These are phyloP conservation scores for Chironomus tepperi DNA, from an alignment of 1,140 invertebrate genomes.

Conservation along the genomic window DNA sequence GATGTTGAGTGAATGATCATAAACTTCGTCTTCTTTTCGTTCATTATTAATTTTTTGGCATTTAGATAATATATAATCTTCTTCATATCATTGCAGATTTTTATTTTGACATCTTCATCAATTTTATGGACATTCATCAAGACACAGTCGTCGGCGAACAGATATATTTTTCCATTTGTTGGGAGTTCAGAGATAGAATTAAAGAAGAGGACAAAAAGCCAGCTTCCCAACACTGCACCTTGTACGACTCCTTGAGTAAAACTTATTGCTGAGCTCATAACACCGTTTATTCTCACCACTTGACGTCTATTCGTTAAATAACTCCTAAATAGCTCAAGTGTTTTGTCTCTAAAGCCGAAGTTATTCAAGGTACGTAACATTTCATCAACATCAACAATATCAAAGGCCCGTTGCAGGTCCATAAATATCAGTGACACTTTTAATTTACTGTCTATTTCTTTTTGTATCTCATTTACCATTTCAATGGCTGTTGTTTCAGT, in stretches of 20 bases:
- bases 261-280: neutral
- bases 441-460: constrained; percentile 28
- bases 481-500: constrained; percentile 29
- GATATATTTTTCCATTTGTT: neutral
- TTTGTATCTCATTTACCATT: constrained; percentile 28
- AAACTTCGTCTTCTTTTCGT: constrained; percentile 27
- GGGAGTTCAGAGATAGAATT: neutral
- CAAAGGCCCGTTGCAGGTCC: constrained; percentile 34
- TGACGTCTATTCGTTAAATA: constrained; percentile 28
- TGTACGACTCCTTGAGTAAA: constrained; percentile 27
- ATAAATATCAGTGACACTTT: constrained; percentile 29
- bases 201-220: constrained; percentile 24
- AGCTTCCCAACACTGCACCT: constrained; percentile 26
- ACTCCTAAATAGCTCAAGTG: constrained; percentile 28
- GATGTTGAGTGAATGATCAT: constrained; percentile 27
- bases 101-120: neutral
- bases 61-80: neutral
- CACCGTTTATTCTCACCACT: constrained; percentile 1
- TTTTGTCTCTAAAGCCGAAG: constrained; percentile 30
- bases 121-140: neutral
- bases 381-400: constrained; percentile 31
- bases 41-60: neutral
- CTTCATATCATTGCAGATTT: neutral
- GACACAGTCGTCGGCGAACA: constrained; percentile 7
- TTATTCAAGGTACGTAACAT: constrained; percentile 30